Base-by-base conservation (phyloP, 1,140 invertebrate genomes). In the Brachionus rotundiformis region DNA sequence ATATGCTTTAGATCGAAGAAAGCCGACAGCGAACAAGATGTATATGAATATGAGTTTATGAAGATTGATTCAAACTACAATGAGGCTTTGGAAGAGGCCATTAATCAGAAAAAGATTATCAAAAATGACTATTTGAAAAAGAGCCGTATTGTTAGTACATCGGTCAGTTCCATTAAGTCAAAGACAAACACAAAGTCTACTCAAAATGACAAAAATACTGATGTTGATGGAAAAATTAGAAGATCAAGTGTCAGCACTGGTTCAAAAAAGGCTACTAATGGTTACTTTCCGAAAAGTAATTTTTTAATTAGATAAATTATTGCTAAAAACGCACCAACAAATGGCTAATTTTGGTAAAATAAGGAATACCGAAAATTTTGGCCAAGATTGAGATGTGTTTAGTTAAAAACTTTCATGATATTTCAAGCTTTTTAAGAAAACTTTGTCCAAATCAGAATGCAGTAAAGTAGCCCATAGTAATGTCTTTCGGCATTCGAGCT, bases 1-100 rank as follows among this genome's bases (percentile, higher is more conserved):
- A 4, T 23, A 7, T 33, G 16, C 16, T 7, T 61, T 3, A 3
- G 11, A 11, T 61, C n/a, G 3, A 68, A 68, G 16, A 68, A 68
- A 33, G 16, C 4, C 8, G 16, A 1, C 29, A 5, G 6, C 2
- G 13, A 68, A 8, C 2, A 33, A 23, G 31, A 36, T 54, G 16
- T 25, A 19, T 27, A 16, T 25, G 33, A 79, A 1, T 79, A 59
- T 49, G 59, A 79, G 7, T 79, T 59, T 61, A 16, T 63, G 25
- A 79, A 16, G 29, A 79, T 79, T 31, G 47, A 79, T 23, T 79
- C 76, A 16, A 79, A 79, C 41, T 79, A 79, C 27, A 63, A 79
- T 13, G 47, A 79, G n/a, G 76, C 76, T 11, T 29, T 79, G 10
- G 76, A 79, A 13, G 76, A 79, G 13, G 76, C 47, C 16, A 8